A percentile compares a stretch with the other conserved stretches of the same genome.
Evolutionary conservation across 2,113 vertebrate species (phyloP).

Genomic region (Phalacrocorax pelagicus): DNA sequence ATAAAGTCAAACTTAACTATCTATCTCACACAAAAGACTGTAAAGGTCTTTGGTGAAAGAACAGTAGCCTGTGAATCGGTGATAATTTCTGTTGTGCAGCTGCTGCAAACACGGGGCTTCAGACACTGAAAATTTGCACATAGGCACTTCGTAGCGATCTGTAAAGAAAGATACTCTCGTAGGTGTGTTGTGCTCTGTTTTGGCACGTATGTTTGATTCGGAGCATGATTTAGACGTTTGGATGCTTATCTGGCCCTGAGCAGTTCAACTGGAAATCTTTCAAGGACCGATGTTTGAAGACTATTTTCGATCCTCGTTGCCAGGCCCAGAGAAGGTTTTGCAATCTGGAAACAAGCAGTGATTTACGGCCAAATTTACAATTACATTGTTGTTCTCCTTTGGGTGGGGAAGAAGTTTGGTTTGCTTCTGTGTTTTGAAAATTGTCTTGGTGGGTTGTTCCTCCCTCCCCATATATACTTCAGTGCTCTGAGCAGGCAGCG

Average conservation of each 20-base stretch:
- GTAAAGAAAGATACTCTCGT: background rate
- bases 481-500: background rate
- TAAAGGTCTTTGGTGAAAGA: background rate
- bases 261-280: background rate
- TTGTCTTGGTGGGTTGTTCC: background rate
- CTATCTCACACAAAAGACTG: background rate
- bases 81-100: conserved; percentile 31
- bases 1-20: background rate
- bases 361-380: background rate
- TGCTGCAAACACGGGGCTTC: background rate
- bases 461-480: background rate
- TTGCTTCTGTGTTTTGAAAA: background rate
- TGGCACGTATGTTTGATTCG: rapidly evolving
- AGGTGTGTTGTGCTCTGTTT: background rate
- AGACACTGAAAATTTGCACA: background rate
- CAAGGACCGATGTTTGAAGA: background rate
- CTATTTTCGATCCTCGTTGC: background rate
- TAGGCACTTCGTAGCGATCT: background rate
- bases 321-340: background rate
- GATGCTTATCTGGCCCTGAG: background rate
- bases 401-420: background rate
- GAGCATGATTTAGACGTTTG: background rate
- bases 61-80: background rate
- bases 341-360: background rate
- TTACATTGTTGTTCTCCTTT: background rate